These are phyloP conservation scores for Sycophaga agraensis DNA, from an alignment of 1,140 invertebrate species.

Conservation along the genomic window DNA sequence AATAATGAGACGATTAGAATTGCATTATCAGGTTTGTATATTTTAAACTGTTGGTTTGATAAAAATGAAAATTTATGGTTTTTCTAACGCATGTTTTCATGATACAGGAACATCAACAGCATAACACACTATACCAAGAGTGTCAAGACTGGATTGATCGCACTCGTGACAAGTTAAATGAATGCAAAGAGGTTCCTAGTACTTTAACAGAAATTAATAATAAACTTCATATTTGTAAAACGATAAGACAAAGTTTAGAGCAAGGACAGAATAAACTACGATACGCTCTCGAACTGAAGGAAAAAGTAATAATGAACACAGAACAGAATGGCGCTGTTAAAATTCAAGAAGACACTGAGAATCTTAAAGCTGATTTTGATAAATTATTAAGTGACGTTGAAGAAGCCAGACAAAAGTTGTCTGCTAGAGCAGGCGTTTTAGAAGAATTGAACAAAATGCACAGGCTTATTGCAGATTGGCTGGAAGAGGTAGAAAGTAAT, in stretches of 20 bases:
- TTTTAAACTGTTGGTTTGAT: background rate
- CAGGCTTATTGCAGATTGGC: constrained; percentile 77
- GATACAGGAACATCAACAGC: constrained; percentile 79
- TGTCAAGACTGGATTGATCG: constrained; percentile 89
- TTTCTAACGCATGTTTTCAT: constrained; percentile 2
- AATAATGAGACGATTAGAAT: constrained; percentile 84
- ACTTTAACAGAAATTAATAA: constrained; percentile 79
- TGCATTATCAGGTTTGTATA: constrained; percentile 76
- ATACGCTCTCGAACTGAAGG: constrained; percentile 87
- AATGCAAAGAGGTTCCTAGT: constrained; percentile 75
- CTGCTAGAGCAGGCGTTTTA: constrained; percentile 70
- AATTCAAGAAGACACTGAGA: constrained; percentile 87
- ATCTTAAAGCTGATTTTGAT: constrained; percentile 84
- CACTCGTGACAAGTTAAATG: constrained; percentile 78
- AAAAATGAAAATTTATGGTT: too few species aligned
- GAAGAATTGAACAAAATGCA: constrained; percentile 83
- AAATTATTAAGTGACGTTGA: constrained; percentile 79
- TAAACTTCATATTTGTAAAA: constrained; percentile 81
- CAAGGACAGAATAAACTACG: constrained; percentile 88
- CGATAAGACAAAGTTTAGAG: constrained; percentile 80
- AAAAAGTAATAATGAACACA: constrained; percentile 89
- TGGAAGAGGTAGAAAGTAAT: constrained; percentile 84
- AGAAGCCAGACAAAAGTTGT: constrained; percentile 72
- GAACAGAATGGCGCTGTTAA: constrained; percentile 82
- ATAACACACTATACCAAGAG: constrained; percentile 85